Base-by-base conservation (phyloP, 2,113 vertebrate species). In the Butastur rufipennis region DNA sequence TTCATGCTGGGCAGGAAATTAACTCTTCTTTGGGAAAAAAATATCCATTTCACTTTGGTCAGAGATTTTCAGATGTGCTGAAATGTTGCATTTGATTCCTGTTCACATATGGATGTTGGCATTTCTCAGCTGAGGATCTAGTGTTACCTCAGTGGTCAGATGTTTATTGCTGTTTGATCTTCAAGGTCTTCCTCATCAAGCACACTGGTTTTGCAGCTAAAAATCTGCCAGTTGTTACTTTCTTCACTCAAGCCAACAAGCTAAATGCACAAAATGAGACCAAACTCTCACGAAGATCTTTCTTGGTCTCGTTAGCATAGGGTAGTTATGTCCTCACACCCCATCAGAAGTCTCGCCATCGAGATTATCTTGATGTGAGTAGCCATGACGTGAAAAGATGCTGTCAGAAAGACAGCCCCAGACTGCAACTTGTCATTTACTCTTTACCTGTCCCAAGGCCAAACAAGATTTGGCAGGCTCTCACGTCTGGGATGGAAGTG, bases 401-500 rank as follows among this genome's bases (percentile, higher is more conserved):
- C 63, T 0, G 0, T 63, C 23, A 22, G 61, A 48, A 68, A 73
- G 67, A 32, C 22, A 77, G 47, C 32, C 27, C 36, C 66, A 56
- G 84, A 48, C 48, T 66, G 47, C 67, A 63, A 11, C 38, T 43
- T 86, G 79, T 78, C 59, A 15, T 90, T 88, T 90, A 38, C 43
- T 87, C 78, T 89, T 93, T 87, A 65, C 81, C n/a, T 93, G 13
- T 85, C 86, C 87, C 86, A 81, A 50, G 94, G 91, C 94, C 84
- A 93, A 11, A 89, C 18, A 40, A 16, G 73, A 48, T 70, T n/a
- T 94, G 95, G 80, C 95, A 90, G 75, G 14, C 59, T 59, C 42
- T 74, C n/a, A 4, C 0, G 3, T 29, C 75, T 90, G 59, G 50
- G 59, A 36, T 81, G 82, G 88, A 94, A 71, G 67, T 50, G 42